Evolutionary conservation across 2,888 invertebrate species (phyloP), one percentile per base, ranked within the genome.

Genomic region (Chrysolina haemoptera): DNA sequence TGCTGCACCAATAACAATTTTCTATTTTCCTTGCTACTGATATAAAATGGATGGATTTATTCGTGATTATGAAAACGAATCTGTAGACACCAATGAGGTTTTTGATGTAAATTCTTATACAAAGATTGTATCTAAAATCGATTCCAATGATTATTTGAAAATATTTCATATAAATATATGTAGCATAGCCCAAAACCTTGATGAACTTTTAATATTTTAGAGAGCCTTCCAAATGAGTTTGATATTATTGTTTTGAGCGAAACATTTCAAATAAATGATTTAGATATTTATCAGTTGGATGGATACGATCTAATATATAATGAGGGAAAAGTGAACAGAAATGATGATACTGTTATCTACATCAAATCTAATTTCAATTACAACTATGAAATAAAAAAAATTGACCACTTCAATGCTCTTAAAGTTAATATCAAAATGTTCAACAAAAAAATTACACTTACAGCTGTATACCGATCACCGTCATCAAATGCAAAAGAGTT

Each of bases 121-220:
- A 43, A 12, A 43, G 43, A 43, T 43, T 62, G 22, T 62, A 22
- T 62, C 27, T 20, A 62, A 62, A 12, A 62, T 62, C 62, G 62
- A 62, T 62, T 12, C 43, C 43, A 43, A 43, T 43, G 43, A 43
- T 43, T 43, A 43, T 43, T 43, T 12, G 12, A 43, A 43, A 43
- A 43, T 43, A 43, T 43, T 43, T 43, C 43, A 43, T 43, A 43
- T 43, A 43, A 43, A 43, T 43, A 43, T 43, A 43, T 43, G 43
- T 43, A 43, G 43, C 43, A 43, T 62, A 62, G 62, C 62, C 18
- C 62, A 62, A 62, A 22, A 62, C 20, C 20, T 62, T 62, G 62
- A 62, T 43, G 43, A 43, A 43, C 43, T 43, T 43, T 43, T 43
- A 43, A 43, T 43, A 43, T 43, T 43, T 43, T 43, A 43, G 43